Evolutionary conservation across 2,113 vertebrate genomes (phyloP).

Genomic region (Camelus bactrianus): DNA sequence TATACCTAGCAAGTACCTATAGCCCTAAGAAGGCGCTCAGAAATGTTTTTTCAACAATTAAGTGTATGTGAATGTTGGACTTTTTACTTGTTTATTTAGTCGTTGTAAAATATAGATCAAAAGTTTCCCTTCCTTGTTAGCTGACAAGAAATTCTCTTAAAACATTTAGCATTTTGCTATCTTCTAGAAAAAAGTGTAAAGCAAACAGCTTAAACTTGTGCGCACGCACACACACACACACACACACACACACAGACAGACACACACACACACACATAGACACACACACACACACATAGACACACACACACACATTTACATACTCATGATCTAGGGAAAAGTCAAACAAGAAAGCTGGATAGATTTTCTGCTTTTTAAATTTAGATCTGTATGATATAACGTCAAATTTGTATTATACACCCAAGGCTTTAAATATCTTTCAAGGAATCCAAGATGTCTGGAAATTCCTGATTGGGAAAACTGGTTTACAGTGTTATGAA

Average conservation of each 20-base stretch:
- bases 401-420: conserved; percentile 12
- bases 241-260: background rate
- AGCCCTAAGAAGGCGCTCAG: background rate
- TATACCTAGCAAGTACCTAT: background rate
- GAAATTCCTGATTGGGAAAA: conserved; percentile 43
- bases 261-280: background rate
- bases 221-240: background rate
- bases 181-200: background rate
- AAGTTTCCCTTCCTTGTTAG: background rate
- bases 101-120: conserved; percentile 15
- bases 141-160: conserved; percentile 13
- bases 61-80: background rate
- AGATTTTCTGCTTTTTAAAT: conserved; percentile 55
- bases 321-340: background rate
- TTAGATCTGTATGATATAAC: background rate
- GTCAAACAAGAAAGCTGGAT: background rate
- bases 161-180: conserved; percentile 12
- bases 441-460: background rate
- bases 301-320: background rate
- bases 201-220: background rate
- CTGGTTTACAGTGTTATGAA: background rate
- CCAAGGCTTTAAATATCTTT: conserved; percentile 33
- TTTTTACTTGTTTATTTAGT: conserved; percentile 42
- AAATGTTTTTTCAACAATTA: conserved; percentile 20
- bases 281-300: background rate